These are phyloP conservation scores for Listronotus oregonensis DNA, from an alignment of 1,140 invertebrate genomes.

Conservation along the genomic window DNA sequence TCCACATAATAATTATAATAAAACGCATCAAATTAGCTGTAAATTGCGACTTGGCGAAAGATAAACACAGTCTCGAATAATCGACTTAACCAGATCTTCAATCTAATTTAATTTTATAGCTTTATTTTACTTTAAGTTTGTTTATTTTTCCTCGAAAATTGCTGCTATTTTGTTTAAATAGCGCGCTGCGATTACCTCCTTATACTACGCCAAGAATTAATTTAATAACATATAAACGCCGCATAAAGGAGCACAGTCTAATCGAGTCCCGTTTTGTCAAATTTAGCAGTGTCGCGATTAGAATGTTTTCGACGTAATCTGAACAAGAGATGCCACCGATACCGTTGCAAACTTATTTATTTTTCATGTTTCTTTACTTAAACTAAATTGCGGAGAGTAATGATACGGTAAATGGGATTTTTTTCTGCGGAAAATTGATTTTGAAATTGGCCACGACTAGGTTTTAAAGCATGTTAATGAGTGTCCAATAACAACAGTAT, in stretches of 20 bases:
- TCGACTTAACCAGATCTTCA: constrained; percentile 28
- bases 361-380: too few relatives aligned
- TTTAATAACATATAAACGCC: constrained; percentile 15
- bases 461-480: constrained; percentile 20
- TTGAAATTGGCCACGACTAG: constrained; percentile 15
- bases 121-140: constrained; percentile 33
- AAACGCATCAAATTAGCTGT: constrained; percentile 29
- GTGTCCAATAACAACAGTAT: constrained; percentile 23
- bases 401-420: constrained; percentile 11
- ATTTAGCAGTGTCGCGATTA: background rate
- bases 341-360: too few relatives aligned
- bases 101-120: constrained; percentile 38
- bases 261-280: background rate
- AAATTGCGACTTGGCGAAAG: constrained; percentile 28
- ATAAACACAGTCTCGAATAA: constrained; percentile 27
- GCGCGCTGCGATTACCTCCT: constrained; percentile 14
- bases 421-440: constrained; percentile 19
- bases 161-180: constrained; percentile 32
- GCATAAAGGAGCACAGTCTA: background rate
- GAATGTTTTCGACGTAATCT: too few relatives aligned
- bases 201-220: constrained; percentile 14
- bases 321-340: too few relatives aligned
- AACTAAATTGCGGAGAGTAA: too few relatives aligned
- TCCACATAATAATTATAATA: constrained; percentile 30
- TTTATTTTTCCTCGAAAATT: constrained; percentile 34